Evolutionary conservation across 1,140 invertebrate species (phyloP).

Genomic region (Pissodes strobi): DNA sequence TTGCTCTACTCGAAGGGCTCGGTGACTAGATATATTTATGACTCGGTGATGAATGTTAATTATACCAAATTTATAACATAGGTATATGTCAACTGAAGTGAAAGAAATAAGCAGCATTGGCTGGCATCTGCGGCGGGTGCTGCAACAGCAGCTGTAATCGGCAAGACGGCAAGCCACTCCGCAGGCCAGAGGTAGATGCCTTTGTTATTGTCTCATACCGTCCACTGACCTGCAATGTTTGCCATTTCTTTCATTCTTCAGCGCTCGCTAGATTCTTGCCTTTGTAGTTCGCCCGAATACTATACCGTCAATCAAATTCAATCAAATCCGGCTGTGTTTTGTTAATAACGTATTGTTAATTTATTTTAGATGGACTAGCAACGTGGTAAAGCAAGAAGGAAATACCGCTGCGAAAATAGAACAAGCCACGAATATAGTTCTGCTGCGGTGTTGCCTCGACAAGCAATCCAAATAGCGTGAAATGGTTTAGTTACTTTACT

Average conservation of each 20-base stretch:
- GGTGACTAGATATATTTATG: too few relatives aligned
- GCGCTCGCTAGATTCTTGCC: conserved; percentile 28
- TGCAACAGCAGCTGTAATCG: too few relatives aligned
- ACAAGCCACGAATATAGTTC: conserved; percentile 18
- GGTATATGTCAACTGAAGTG: too few relatives aligned
- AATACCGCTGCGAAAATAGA: conserved; percentile 27
- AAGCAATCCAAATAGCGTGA: conserved; percentile 13
- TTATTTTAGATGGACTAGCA: conserved; percentile 22
- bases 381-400: conserved; percentile 25
- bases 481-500: conserved; percentile 22
- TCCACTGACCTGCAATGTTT: conserved; percentile 35
- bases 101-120: too few relatives aligned
- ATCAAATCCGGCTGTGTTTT: conserved; percentile 30
- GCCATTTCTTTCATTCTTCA: conserved; percentile 37
- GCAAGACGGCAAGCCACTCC: too few relatives aligned
- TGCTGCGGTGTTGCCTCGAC: conserved; percentile 17
- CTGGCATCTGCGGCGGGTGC: too few relatives aligned
- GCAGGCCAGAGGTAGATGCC: conserved; percentile 24
- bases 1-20: too few relatives aligned
- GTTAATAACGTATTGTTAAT: conserved; percentile 29
- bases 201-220: conserved; percentile 33
- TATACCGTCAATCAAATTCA: conserved; percentile 33
- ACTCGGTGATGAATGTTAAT: too few relatives aligned
- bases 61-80: too few relatives aligned
- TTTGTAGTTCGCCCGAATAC: conserved; percentile 34